Percentiles rank a stretch among this genome's conserved stretches.
Conservation (phyloP, 2,888 invertebrate genomes). For the Idaea dimidiata region DNA sequence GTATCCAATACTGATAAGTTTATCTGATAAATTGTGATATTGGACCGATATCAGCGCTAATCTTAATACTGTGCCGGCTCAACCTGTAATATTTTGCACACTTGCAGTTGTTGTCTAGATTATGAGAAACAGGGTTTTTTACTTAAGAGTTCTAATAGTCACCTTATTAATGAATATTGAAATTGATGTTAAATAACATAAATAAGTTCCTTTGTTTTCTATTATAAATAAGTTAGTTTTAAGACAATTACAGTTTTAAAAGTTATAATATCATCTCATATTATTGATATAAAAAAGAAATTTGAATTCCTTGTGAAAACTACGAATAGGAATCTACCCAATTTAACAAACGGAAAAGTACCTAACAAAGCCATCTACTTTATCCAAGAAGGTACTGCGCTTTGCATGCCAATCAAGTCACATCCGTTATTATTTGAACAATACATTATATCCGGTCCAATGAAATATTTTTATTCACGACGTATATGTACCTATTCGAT, state of each 20-base stretch:
- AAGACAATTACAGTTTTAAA: too few species aligned
- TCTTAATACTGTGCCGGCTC: slow-evolving; percentile 31
- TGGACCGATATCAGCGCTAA: slow-evolving; percentile 37
- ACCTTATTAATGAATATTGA: neutral
- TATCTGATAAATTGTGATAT: slow-evolving; percentile 48
- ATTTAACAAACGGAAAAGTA: neutral
- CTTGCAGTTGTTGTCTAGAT: neutral
- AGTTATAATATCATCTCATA: too few species aligned
- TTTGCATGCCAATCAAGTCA: slow-evolving; percentile 67
- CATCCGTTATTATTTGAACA: slow-evolving; percentile 70
- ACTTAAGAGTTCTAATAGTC: neutral
- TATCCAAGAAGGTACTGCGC: slow-evolving; percentile 31
- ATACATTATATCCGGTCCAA: slow-evolving; percentile 59
- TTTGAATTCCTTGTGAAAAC: too few species aligned
- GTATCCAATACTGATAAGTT: slow-evolving; percentile 48
- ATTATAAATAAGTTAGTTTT: neutral
- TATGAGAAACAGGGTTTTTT: neutral
- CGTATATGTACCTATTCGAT: neutral
- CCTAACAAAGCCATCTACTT: neutral
- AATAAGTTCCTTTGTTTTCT: neutral
- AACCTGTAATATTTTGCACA: neutral
- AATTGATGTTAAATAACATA: neutral
- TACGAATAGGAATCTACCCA: too few species aligned
- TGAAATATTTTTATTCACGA: neutral
- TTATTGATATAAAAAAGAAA: too few species aligned